phyloP scores from a whole-genome alignment of 2,888 invertebrate genomes.

The Drosophila limbata region DNA sequence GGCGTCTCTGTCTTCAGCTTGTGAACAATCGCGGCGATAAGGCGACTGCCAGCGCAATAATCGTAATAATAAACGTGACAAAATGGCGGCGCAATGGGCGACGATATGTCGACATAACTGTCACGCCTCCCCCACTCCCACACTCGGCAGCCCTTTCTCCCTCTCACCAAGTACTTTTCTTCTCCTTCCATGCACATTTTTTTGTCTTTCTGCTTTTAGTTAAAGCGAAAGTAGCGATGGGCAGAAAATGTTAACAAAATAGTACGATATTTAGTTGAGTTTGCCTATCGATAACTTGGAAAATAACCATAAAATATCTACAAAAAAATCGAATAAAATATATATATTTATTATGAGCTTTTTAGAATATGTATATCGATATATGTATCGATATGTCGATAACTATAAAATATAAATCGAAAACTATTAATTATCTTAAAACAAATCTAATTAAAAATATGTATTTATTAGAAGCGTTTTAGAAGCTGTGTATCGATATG shows the following conservation, averaged over 20 bases:
- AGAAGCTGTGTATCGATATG: no score
- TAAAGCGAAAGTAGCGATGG: background rate
- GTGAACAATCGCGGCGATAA: constrained; percentile 36
- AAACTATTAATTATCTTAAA: no score
- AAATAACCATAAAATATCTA: background rate
- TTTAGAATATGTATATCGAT: no score
- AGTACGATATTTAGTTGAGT: background rate
- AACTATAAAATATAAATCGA: no score
- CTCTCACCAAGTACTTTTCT: background rate
- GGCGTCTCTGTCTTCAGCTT: constrained; percentile 15
- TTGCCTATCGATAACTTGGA: background rate
- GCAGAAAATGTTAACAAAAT: background rate
- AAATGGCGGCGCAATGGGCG: constrained; percentile 46
- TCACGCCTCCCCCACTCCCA: background rate
- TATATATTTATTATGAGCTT: no score
- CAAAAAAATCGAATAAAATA: no score
- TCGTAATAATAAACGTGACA: constrained; percentile 49
- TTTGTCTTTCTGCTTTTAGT: background rate
- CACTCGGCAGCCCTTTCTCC: background rate
- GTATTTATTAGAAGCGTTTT: no score
- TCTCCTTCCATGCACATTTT: background rate
- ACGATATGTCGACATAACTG: constrained; percentile 50
- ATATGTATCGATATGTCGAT: no score
- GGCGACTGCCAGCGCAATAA: constrained; percentile 37
- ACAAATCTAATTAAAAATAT: no score